phyloP scores from a whole-genome alignment of 2,797 vertebrate genomes.

The Eulemur mongoz region DNA sequence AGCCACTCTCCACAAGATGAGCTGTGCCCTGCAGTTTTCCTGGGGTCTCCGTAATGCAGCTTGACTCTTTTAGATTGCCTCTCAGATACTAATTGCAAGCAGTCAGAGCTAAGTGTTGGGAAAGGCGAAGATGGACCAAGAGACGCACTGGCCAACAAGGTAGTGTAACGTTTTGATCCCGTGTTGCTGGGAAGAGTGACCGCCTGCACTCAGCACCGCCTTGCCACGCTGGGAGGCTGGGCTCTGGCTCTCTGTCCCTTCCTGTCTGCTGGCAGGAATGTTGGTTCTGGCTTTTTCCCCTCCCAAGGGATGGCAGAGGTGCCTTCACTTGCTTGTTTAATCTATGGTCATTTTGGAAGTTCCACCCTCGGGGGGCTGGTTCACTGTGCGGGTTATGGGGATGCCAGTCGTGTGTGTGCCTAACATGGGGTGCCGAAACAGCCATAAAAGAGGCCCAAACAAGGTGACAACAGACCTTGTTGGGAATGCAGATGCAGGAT shows the following conservation, averaged over 20 bases:
- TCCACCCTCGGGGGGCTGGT: neutral
- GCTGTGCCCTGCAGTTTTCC: neutral
- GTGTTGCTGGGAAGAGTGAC: neutral
- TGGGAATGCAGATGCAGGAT: neutral
- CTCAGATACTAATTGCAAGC: constrained; percentile 75
- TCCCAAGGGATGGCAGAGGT: neutral
- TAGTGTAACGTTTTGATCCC: constrained; percentile 72
- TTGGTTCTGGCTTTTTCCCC: constrained; percentile 22
- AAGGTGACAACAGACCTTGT: neutral
- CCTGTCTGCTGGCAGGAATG: neutral
- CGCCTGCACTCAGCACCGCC: neutral
- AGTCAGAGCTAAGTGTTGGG: constrained; percentile 69
- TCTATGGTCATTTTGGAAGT: neutral
- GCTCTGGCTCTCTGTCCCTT: neutral
- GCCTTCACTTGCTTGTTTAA: neutral
- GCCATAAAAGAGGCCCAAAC: neutral
- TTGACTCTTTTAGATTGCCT: constrained; percentile 71
- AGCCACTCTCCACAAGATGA: constrained; percentile 60
- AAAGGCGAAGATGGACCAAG: constrained; percentile 75
- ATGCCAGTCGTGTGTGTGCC: neutral
- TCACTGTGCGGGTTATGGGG: neutral
- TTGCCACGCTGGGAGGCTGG: neutral
- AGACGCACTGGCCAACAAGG: constrained; percentile 74
- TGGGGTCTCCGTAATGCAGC: constrained; percentile 61
- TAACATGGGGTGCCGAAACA: neutral